Conservation (phyloP, 1,140 invertebrate genomes). For the Prorops nasuta region DNA sequence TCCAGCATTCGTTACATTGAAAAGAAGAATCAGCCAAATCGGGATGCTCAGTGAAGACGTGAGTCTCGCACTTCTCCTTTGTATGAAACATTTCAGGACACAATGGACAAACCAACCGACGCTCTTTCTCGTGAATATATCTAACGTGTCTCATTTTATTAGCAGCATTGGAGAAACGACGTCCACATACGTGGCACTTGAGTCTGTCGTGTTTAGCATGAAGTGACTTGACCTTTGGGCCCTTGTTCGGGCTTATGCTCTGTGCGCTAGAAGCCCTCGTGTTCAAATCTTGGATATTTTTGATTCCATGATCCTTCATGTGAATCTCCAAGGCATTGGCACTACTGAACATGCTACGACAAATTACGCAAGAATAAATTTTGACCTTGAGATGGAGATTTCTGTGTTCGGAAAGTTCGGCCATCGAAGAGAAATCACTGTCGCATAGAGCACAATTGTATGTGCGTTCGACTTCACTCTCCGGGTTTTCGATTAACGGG, state of each 20-base stretch:
- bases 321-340: constrained; percentile 59
- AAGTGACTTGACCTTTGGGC: not conserved
- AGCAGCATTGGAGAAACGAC: constrained; percentile 55
- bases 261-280: constrained; percentile 35
- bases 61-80: constrained; percentile 28
- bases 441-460: constrained; percentile 63
- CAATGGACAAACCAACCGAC: constrained; percentile 54
- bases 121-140: constrained; percentile 55
- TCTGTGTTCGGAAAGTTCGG: constrained; percentile 64
- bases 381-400: constrained; percentile 67
- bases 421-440: constrained; percentile 60
- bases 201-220: constrained; percentile 11
- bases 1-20: constrained; percentile 39
- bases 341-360: constrained; percentile 63
- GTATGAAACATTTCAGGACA: constrained; percentile 40
- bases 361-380: constrained; percentile 63
- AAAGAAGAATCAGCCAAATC: constrained; percentile 16
- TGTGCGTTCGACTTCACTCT: constrained; percentile 10
- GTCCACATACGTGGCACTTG: constrained; percentile 60
- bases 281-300: constrained; percentile 38
- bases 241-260: too few species aligned
- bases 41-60: constrained; percentile 11
- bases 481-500: not conserved
- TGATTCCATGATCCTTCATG: constrained; percentile 55
- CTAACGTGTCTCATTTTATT: constrained; percentile 57